phyloP scores from a whole-genome alignment of 2,797 vertebrate species.

The Adelosebastes latens region DNA sequence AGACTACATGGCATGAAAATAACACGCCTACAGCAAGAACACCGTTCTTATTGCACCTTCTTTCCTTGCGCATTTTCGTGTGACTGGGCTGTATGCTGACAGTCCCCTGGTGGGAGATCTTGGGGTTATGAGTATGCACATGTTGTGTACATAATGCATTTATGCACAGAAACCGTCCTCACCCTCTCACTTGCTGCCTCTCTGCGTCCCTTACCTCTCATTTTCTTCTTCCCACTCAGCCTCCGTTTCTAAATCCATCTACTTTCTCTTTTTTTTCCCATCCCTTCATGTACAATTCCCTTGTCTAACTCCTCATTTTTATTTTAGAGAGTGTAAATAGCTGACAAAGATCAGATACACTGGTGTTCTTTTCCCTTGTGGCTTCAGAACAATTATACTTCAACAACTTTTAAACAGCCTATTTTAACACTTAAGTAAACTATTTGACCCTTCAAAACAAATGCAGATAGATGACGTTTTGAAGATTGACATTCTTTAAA shows the following conservation, averaged over 20 bases:
- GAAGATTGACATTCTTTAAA: conserved; percentile 2
- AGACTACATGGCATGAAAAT: too few relatives aligned
- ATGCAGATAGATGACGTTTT: not conserved
- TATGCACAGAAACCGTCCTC: not conserved
- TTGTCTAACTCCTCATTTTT: conserved; percentile 5
- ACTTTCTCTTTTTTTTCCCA: not conserved
- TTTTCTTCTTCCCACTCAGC: not conserved
- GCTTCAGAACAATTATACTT: not conserved
- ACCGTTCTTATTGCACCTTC: too few relatives aligned
- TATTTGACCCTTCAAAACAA: conserved; percentile 17
- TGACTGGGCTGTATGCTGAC: not conserved
- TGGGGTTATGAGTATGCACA: not conserved
- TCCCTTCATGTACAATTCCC: conserved; percentile 1
- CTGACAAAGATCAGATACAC: conserved; percentile 14
- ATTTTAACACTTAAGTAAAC: conserved; percentile 32
- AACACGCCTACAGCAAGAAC: too few relatives aligned
- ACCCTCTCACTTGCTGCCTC: not conserved
- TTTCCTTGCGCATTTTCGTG: too few relatives aligned
- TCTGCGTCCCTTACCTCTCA: not conserved
- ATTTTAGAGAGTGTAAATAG: conserved; percentile 24
- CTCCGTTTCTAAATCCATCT: conserved; percentile 19
- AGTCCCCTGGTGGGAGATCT: not conserved
- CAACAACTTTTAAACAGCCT: conserved; percentile 20
- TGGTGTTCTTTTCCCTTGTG: not conserved
- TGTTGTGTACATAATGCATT: not conserved